Evolutionary conservation across 1,140 invertebrate genomes (phyloP).

Genomic region (Drosophila virilis): DNA sequence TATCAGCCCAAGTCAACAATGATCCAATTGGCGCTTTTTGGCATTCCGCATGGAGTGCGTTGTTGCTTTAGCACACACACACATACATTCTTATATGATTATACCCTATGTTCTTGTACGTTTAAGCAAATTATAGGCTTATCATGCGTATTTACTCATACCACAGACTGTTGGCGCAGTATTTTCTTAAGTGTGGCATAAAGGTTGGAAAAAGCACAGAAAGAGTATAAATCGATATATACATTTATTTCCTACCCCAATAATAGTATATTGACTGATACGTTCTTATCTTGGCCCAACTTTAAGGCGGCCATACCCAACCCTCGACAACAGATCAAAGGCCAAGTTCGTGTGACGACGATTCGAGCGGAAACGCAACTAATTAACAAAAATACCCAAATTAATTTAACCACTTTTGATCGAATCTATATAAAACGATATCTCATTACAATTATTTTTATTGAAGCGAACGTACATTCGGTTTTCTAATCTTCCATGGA

Average conservation of each 20-base stretch:
- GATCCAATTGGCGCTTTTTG: constrained; percentile 9
- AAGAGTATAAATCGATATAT: background rate
- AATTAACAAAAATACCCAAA: background rate
- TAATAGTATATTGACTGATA: constrained; percentile 9
- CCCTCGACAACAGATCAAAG: background rate
- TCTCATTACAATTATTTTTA: no score
- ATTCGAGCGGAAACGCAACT: background rate
- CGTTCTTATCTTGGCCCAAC: constrained; percentile 2
- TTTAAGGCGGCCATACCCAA: background rate
- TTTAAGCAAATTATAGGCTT: background rate
- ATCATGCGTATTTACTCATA: background rate
- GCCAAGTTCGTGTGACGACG: background rate
- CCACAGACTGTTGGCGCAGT: background rate
- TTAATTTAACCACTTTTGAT: background rate
- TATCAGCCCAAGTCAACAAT: constrained; percentile 46
- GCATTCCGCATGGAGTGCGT: no score
- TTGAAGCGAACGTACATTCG: no score
- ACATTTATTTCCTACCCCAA: constrained; percentile 12
- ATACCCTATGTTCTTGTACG: constrained; percentile 5
- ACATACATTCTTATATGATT: background rate
- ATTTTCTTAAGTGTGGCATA: background rate
- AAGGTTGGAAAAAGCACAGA: background rate
- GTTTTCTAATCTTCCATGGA: no score
- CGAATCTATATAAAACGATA: no score
- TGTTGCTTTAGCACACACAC: background rate